Conservation (phyloP, 2,113 vertebrate genomes). For the Echinops telfairi region DNA sequence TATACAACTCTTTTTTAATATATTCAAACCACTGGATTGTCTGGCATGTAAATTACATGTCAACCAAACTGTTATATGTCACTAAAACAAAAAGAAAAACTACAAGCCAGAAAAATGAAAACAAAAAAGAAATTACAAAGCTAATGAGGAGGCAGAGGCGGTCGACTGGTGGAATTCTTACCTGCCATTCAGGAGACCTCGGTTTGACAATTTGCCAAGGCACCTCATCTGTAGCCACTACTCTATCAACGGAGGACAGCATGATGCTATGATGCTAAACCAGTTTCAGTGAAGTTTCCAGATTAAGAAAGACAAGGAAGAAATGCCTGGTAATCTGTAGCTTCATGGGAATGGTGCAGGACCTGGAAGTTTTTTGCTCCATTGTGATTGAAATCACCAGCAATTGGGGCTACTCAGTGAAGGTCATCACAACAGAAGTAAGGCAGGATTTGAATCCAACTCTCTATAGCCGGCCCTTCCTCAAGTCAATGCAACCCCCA, state of each 20-base stretch:
- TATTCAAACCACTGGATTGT: too few species aligned
- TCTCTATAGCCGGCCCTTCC: background rate
- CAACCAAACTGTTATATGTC: too few species aligned
- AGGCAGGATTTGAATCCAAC: background rate
- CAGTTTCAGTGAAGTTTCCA: background rate
- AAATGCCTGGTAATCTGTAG: too few species aligned
- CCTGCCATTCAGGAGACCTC: background rate
- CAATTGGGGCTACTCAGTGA: background rate
- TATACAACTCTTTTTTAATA: too few species aligned
- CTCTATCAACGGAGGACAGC: background rate
- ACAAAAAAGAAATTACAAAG: accelerated
- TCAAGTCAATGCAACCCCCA: background rate
- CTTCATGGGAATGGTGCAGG: too few species aligned
- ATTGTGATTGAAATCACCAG: background rate
- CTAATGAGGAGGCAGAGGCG: background rate
- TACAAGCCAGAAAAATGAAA: too few species aligned
- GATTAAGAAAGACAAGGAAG: background rate
- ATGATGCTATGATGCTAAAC: background rate
- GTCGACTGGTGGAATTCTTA: background rate
- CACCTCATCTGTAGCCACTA: background rate
- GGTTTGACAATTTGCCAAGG: background rate
- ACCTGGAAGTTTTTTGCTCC: background rate
- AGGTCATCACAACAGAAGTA: background rate
- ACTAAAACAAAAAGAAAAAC: too few species aligned
- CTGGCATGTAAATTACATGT: too few species aligned